A percentile compares a stretch with the other conserved stretches of the same genome.
phyloP scores from a whole-genome alignment of 1,140 invertebrate genomes.

The Drosophila pachea region DNA sequence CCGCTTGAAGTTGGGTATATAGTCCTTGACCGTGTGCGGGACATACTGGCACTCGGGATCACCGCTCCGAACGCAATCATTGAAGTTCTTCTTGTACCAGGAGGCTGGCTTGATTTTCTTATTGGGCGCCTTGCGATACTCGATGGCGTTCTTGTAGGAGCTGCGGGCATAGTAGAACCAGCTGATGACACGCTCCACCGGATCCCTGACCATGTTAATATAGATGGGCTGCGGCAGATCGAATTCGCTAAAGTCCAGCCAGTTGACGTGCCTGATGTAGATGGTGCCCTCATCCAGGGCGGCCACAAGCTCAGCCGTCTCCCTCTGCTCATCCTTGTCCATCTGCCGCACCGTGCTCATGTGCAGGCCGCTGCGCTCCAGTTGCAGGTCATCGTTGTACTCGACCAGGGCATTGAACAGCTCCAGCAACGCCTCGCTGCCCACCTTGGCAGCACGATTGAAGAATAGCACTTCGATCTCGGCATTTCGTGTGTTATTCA shows the following conservation, averaged over 20 bases:
- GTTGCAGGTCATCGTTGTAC: conserved; percentile 44
- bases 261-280: conserved; percentile 75
- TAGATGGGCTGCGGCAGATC: conserved; percentile 90
- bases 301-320: conserved; percentile 44
- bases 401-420: conserved; percentile 83
- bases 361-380: conserved; percentile 65
- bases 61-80: conserved; percentile 89
- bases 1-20: conserved; percentile 86
- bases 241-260: conserved; percentile 84
- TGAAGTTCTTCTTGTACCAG: conserved; percentile 94
- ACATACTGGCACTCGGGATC: conserved; percentile 92
- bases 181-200: conserved; percentile 92
- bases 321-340: conserved; percentile 12
- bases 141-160: conserved; percentile 93
- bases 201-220: conserved; percentile 92
- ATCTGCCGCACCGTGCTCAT: conserved; percentile 27
- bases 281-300: conserved; percentile 51
- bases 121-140: conserved; percentile 90
- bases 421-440: conserved; percentile 92
- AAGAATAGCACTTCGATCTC: conserved; percentile 83
- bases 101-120: conserved; percentile 87
- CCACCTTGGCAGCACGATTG: conserved; percentile 93
- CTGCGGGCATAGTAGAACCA: conserved; percentile 91
- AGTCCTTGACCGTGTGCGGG: conserved; percentile 88
- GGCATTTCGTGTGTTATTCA: conserved; percentile 89